Conservation (phyloP, 2,888 invertebrate genomes). For the Sepiola atlantica region DNA sequence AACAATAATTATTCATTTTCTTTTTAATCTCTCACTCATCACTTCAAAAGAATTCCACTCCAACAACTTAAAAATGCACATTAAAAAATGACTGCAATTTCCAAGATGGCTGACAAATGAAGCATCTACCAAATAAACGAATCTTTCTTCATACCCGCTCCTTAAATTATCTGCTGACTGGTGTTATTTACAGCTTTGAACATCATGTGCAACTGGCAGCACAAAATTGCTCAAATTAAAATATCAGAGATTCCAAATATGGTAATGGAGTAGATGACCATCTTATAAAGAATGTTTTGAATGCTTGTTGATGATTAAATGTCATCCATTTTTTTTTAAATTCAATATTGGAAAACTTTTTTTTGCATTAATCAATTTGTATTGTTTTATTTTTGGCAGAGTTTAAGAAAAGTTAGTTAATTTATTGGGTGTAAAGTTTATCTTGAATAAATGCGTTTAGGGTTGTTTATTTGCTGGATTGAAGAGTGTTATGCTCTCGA, state of each 20-base stretch:
- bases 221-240: not conserved
- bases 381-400: not conserved
- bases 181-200: not conserved
- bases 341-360: not conserved
- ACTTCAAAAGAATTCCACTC: not conserved
- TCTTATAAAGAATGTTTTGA: not conserved
- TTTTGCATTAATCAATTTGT: not conserved
- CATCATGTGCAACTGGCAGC: not conserved
- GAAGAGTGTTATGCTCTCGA: not conserved
- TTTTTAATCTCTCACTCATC: not conserved
- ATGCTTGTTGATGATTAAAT: not conserved
- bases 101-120: not conserved
- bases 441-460: too few relatives aligned
- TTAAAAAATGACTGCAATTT: not conserved
- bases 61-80: not conserved
- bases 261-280: not conserved
- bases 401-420: not conserved
- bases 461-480: not conserved
- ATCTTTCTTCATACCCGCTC: not conserved
- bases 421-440: too few relatives aligned
- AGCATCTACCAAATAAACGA: not conserved
- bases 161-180: not conserved
- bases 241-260: not conserved
- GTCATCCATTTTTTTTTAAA: not conserved
- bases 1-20: not conserved